These are phyloP conservation scores for Gopherus evgoodei DNA, from an alignment of 2,113 vertebrate species.

Conservation along the genomic window DNA sequence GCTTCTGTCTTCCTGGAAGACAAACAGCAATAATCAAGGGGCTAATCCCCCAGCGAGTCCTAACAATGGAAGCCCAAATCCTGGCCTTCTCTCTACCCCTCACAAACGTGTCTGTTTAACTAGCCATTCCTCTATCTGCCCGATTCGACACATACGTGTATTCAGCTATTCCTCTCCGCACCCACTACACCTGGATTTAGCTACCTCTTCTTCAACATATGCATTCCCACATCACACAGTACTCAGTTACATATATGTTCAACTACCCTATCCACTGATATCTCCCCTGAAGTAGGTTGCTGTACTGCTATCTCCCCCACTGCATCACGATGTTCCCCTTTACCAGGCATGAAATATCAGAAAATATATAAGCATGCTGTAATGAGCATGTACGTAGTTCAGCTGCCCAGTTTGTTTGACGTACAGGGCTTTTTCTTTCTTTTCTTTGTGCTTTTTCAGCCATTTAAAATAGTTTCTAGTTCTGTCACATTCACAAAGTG, in stretches of 20 bases:
- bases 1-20: not conserved
- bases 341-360: not conserved
- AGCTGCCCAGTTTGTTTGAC: not conserved
- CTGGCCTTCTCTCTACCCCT: not conserved
- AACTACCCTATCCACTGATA: not conserved
- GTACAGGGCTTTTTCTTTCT: not conserved
- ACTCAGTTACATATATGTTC: not conserved
- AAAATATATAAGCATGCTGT: not conserved
- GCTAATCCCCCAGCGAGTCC: not conserved
- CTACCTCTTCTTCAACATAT: not conserved
- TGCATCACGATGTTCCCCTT: accelerated
- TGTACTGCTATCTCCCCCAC: not conserved
- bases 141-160: not conserved
- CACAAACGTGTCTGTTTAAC: not conserved
- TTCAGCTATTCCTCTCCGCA: not conserved
- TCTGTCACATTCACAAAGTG: not conserved
- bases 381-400: conserved; percentile 1
- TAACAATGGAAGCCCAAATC: not conserved
- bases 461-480: not conserved
- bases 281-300: not conserved
- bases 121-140: not conserved
- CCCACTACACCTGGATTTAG: not conserved
- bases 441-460: not conserved
- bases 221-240: not conserved
- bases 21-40: not conserved